phyloP scores from a whole-genome alignment of 2,797 vertebrate genomes.

The Platalea minor region DNA sequence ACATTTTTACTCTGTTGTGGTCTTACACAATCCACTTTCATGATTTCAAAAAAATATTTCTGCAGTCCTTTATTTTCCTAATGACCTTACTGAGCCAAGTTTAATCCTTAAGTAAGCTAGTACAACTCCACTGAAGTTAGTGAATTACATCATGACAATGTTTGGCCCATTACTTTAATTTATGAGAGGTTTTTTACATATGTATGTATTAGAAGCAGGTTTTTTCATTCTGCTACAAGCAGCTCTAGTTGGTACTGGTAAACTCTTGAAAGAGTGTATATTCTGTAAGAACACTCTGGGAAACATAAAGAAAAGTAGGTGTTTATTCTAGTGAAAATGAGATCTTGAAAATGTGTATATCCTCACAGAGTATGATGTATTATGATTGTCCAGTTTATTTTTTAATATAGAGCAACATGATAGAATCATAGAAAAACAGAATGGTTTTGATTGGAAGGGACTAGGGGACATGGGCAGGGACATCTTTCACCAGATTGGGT shows the following conservation, averaged over 20 bases:
- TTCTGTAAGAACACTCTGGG: neutral
- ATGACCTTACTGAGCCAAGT: neutral
- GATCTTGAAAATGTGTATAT: neutral
- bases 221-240: neutral
- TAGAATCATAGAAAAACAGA: neutral
- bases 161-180: conserved; percentile 4
- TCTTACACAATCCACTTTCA: neutral
- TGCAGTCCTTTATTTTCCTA: conserved; percentile 7
- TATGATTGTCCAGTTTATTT: neutral
- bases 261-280: neutral
- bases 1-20: neutral
- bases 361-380: neutral
- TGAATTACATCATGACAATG: neutral
- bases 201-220: neutral
- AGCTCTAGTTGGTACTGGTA: neutral
- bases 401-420: neutral
- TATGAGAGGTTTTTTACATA: neutral
- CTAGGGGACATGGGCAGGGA: neutral
- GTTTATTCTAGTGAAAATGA: neutral
- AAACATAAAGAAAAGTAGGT: neutral
- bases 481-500: neutral
- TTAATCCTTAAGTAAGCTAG: conserved; percentile 1
- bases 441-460: neutral
- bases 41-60: neutral
- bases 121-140: neutral